Conservation (phyloP, 2,888 invertebrate genomes). For the Pristionchus fissidentatus region DNA sequence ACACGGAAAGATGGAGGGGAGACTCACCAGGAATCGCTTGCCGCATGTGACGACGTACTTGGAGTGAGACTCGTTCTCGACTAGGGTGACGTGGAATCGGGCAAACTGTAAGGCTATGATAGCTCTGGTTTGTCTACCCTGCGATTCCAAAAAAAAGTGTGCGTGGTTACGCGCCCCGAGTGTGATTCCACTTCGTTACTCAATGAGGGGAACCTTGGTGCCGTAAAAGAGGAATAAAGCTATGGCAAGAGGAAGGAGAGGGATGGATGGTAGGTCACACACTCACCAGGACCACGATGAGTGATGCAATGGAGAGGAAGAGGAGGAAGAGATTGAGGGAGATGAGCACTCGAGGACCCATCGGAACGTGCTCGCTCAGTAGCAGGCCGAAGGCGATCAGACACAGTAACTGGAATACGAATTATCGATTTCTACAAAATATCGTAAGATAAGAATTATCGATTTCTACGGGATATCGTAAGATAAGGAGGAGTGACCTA, state of each 20-base stretch:
- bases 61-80: neutral
- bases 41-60: neutral
- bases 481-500: no score
- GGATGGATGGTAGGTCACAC: neutral
- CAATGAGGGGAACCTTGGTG: no score
- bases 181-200: no score
- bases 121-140: neutral
- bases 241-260: neutral
- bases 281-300: conserved; percentile 25
- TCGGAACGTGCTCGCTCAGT: neutral
- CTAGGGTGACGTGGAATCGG: conserved; percentile 12
- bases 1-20: neutral
- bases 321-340: neutral
- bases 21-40: neutral
- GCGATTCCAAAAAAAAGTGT: neutral
- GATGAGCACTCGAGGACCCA: neutral
- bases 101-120: neutral
- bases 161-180: no score
- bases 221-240: no score
- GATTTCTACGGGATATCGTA: no score
- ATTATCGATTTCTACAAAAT: no score
- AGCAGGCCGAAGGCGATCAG: neutral
- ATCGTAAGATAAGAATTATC: no score
- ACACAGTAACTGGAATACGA: neutral
- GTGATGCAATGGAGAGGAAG: neutral